A percentile compares a stretch with the other conserved stretches of the same genome.
Evolutionary conservation across 2,888 invertebrate species (phyloP).

Genomic region (Axea sp.): DNA sequence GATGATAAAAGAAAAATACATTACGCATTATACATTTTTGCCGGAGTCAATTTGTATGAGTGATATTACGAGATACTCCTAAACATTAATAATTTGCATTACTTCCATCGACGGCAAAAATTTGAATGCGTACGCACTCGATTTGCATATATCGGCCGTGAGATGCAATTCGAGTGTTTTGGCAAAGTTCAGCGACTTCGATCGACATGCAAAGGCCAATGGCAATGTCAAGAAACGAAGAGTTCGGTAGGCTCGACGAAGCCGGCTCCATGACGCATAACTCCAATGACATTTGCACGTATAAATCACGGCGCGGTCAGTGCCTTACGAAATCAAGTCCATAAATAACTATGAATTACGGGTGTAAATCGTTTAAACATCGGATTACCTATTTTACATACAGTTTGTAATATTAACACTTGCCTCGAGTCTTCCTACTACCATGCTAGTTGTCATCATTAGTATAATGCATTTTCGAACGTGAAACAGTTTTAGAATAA

Average conservation of each 20-base stretch:
- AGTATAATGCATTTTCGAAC: constrained; percentile 49
- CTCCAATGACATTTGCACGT: constrained; percentile 77
- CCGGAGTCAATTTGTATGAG: constrained; percentile 44
- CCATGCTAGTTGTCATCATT: constrained; percentile 58
- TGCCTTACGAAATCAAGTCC: constrained; percentile 72
- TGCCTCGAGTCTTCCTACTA: constrained; percentile 64
- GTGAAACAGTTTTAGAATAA: constrained; percentile 42
- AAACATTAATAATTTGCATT: constrained; percentile 29
- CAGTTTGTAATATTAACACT: constrained; percentile 76
- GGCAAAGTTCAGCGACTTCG: constrained; percentile 47
- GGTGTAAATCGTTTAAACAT: constrained; percentile 78
- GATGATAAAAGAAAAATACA: constrained; percentile 33
- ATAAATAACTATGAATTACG: constrained; percentile 78
- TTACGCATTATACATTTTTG: constrained; percentile 25
- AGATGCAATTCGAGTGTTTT: constrained; percentile 40
- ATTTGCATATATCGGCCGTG: constrained; percentile 41
- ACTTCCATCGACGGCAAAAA: constrained; percentile 23
- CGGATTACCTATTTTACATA: constrained; percentile 78
- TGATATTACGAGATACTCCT: constrained; percentile 6
- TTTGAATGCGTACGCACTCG: constrained; percentile 9
- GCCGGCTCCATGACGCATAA: constrained; percentile 66
- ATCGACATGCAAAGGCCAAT: constrained; percentile 38
- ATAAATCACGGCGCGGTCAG: constrained; percentile 75
- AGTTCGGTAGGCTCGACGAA: constrained; percentile 45
- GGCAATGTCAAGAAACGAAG: constrained; percentile 41